Evolutionary conservation across 1,140 invertebrate genomes (phyloP), one percentile per base, ranked within the genome.

Genomic region (Antheraea mylitta): DNA sequence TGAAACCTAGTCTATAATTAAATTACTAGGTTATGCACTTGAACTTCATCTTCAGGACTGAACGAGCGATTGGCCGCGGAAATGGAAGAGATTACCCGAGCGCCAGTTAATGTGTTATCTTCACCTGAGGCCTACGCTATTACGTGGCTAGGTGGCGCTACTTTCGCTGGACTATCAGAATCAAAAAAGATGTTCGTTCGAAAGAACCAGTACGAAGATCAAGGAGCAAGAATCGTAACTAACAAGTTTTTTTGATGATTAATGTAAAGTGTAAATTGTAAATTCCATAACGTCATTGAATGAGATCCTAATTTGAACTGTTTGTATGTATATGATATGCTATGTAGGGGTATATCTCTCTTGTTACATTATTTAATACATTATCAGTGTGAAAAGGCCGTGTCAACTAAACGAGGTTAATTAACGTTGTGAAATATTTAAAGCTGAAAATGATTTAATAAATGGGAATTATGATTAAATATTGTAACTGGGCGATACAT

Each of bases 91-190:
- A 59, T 69, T 11, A 62, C 73, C 0, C 18, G 77, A 18, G 70
- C 68, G n/a, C 72, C 78, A 16, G 80, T 86, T 4, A 77, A 77
- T 42, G 68, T 88, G 7, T 4, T 80, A 11, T 63, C 72, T 4
- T 80, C 83, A 9, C 10, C 76, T 0, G 88, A 90, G 70, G 64
- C 81, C 0, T 89, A 89, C 67, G 75, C 79, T 13, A 48, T 78
- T 1, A 9, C 82, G 0, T 90, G 86, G 86, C 69, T 90, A n/a
- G 88, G 88, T 0, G 88, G 83, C n/a, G 82, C 88, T 4, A 80
- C 79, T 0, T 89, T 87, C 68, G 83, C 84, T 30, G 79, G 81
- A 0, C 66, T 89, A 42, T 16, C 79, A 2, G 80, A 79, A 11
- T 66, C 78, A 0, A 66, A 78, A 16, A 83, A 80, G 59, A 66